These are phyloP conservation scores for Epinotia bilunana DNA, from an alignment of 2,888 invertebrate species.

Conservation along the genomic window DNA sequence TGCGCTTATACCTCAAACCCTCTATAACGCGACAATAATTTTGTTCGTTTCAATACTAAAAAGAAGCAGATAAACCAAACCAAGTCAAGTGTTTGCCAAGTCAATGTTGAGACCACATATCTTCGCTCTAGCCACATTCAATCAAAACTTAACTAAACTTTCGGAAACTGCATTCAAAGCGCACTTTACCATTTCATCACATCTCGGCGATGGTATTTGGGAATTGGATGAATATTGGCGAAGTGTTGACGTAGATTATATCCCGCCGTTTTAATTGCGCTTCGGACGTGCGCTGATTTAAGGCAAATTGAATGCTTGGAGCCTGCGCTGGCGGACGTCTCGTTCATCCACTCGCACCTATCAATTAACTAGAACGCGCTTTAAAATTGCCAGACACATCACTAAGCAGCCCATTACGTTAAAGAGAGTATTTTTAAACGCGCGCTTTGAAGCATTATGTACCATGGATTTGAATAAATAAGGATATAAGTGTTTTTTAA, in stretches of 20 bases:
- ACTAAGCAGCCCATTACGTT: conserved; percentile 60
- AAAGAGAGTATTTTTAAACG: conserved; percentile 45
- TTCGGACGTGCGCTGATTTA: conserved; percentile 67
- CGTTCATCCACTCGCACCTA: conserved; percentile 64
- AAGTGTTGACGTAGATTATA: conserved; percentile 69
- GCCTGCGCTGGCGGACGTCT: conserved; percentile 62
- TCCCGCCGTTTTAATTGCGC: conserved; percentile 73
- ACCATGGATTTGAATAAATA: neutral
- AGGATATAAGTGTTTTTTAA: no score
- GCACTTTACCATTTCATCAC: conserved; percentile 41
- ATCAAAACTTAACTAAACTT: conserved; percentile 27
- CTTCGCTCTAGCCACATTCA: conserved; percentile 7
- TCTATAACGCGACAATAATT: neutral
- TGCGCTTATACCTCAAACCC: neutral
- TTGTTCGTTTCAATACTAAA: neutral
- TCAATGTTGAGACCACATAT: conserved; percentile 27
- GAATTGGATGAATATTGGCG: conserved; percentile 60
- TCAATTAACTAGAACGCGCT: conserved; percentile 67
- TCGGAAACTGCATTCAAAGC: conserved; percentile 38
- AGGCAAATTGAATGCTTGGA: conserved; percentile 74
- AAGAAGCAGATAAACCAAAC: neutral
- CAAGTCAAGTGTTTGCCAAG: neutral
- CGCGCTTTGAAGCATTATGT: neutral
- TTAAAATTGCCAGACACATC: conserved; percentile 55
- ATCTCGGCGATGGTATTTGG: conserved; percentile 54